A percentile compares a stretch with the other conserved stretches of the same genome.
Evolutionary conservation across 2,888 invertebrate genomes (phyloP).

Genomic region (Lumbricus terrestris): DNA sequence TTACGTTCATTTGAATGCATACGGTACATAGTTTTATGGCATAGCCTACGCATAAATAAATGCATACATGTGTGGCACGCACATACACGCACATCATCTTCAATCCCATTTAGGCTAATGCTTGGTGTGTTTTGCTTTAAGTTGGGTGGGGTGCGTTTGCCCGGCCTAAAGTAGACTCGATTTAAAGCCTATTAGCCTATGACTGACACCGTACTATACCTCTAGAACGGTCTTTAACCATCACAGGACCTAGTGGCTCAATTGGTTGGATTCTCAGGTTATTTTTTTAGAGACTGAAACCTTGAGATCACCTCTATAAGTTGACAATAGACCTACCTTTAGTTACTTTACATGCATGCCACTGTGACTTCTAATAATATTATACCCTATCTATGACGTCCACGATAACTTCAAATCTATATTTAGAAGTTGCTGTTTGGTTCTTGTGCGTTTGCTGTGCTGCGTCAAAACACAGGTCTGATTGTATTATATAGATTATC

Average conservation of each 20-base stretch:
- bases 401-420: neutral
- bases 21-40: too few relatives aligned
- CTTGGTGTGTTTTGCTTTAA: neutral
- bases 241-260: neutral
- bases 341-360: neutral
- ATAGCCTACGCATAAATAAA: too few relatives aligned
- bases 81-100: neutral
- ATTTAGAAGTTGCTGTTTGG: neutral
- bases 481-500: too few relatives aligned
- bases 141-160: neutral
- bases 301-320: neutral
- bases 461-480: neutral
- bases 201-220: neutral
- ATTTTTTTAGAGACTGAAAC: neutral
- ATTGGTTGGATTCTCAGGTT: neutral
- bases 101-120: neutral
- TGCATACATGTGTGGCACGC: neutral
- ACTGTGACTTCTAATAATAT: neutral
- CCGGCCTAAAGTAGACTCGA: neutral
- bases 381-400: neutral
- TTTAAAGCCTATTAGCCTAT: neutral
- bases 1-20: too few relatives aligned
- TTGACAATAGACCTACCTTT: neutral
- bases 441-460: neutral
- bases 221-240: neutral